A percentile compares a stretch with the other conserved stretches of the same genome.
phyloP scores from a whole-genome alignment of 2,888 invertebrate species.

The Drosophila meridionalis region DNA sequence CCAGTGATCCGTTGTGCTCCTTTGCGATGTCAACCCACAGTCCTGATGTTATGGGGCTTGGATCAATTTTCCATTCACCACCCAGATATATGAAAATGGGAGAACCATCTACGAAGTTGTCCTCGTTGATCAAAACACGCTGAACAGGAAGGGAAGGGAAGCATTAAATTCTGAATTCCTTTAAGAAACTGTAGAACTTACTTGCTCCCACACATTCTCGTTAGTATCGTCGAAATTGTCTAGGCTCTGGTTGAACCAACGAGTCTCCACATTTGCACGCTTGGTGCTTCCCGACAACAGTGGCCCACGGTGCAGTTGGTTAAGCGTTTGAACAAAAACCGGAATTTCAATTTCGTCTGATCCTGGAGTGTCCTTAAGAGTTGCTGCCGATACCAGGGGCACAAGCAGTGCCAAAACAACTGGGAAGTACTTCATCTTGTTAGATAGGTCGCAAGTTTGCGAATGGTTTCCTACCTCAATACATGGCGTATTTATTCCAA shows the following conservation, averaged over 20 bases:
- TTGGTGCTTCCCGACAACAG: conserved; percentile 9
- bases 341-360: conserved; percentile 21
- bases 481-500: conserved; percentile 59
- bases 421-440: conserved; percentile 50
- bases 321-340: conserved; percentile 40
- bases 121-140: conserved; percentile 85
- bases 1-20: conserved; percentile 87
- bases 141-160: conserved; percentile 11
- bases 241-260: conserved; percentile 86
- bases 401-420: conserved; percentile 36
- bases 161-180: background rate
- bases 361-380: conserved; percentile 15
- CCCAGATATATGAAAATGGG: conserved; percentile 89
- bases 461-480: conserved; percentile 54
- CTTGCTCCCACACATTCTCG: conserved; percentile 86
- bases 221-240: conserved; percentile 87
- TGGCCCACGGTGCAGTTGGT: conserved; percentile 51
- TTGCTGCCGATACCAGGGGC: conserved; percentile 37
- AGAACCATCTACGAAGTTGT: conserved; percentile 84
- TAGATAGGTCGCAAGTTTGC: conserved; percentile 38
- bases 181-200: conserved; percentile 10
- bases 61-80: conserved; percentile 88
- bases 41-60: conserved; percentile 87
- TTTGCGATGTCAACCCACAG: conserved; percentile 87
- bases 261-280: conserved; percentile 52